A percentile compares a stretch with the other conserved stretches of the same genome.
phyloP scores from a whole-genome alignment of 2,888 invertebrate genomes.

The Lamproptera curius region DNA sequence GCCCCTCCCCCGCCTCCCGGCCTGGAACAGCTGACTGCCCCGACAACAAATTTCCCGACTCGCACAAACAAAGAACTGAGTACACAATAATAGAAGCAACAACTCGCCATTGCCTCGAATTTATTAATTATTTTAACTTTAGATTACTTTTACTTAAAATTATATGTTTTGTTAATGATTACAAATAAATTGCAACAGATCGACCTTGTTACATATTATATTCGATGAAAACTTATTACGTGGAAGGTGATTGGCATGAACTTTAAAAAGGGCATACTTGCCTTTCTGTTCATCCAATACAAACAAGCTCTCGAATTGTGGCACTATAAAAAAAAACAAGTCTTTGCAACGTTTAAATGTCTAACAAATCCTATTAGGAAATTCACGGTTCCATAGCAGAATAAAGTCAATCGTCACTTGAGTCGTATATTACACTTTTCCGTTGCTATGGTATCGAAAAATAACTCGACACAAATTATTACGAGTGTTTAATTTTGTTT shows the following conservation, averaged over 20 bases:
- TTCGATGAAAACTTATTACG: slow-evolving; percentile 8
- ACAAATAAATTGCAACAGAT: not conserved
- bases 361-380: slow-evolving; percentile 38
- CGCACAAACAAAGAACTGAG: slow-evolving; percentile 27
- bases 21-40: slow-evolving; percentile 63
- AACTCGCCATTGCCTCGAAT: slow-evolving; percentile 5
- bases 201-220: not conserved
- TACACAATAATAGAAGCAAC: slow-evolving; percentile 2
- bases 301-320: slow-evolving; percentile 57
- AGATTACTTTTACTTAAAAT: not conserved
- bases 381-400: slow-evolving; percentile 59
- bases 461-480: slow-evolving; percentile 45
- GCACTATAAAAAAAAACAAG: slow-evolving; percentile 54
- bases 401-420: slow-evolving; percentile 59
- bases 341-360: slow-evolving; percentile 43
- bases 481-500: slow-evolving; percentile 33
- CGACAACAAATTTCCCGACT: slow-evolving; percentile 54
- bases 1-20: slow-evolving; percentile 32
- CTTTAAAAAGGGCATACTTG: slow-evolving; percentile 64
- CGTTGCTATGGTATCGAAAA: slow-evolving; percentile 56
- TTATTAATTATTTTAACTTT: slow-evolving; percentile 1
- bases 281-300: slow-evolving; percentile 76
- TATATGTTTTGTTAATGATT: slow-evolving; percentile 1
- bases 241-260: slow-evolving; percentile 44
- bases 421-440: slow-evolving; percentile 61